Conservation (phyloP, 2,888 invertebrate genomes). For the Plagiodera versicolora region DNA sequence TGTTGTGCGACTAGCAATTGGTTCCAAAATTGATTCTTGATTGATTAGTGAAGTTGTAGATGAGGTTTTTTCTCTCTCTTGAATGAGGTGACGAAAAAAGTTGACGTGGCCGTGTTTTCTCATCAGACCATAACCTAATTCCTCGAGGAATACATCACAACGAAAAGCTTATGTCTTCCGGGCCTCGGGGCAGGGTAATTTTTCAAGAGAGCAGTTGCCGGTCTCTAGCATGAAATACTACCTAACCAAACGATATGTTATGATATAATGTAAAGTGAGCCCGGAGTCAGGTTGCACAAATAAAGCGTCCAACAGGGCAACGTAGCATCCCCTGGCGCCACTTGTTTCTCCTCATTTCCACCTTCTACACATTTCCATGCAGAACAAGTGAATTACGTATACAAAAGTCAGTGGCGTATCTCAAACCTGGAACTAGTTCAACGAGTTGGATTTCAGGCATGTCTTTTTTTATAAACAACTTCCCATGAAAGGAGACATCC, state of each 20-base stretch:
- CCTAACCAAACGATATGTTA: slow-evolving; percentile 32
- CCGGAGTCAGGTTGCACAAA: slow-evolving; percentile 33
- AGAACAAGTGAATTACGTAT: slow-evolving; percentile 25
- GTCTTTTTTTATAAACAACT: too few relatives aligned
- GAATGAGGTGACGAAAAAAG: too few relatives aligned
- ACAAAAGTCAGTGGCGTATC: background rate
- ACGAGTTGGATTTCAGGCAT: too few relatives aligned
- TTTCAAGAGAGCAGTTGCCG: slow-evolving; percentile 17
- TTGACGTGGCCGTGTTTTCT: too few relatives aligned
- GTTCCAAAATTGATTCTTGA: too few relatives aligned
- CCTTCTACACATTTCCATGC: slow-evolving; percentile 31
- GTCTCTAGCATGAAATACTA: slow-evolving; percentile 28
- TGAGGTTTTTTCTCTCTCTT: too few relatives aligned
- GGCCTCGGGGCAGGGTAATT: slow-evolving; percentile 21
- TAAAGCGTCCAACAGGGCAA: slow-evolving; percentile 31
- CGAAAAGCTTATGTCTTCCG: slow-evolving; percentile 22
- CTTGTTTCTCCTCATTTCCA: slow-evolving; percentile 33
- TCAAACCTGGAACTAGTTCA: background rate
- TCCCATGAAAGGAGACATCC: too few relatives aligned
- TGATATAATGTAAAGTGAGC: slow-evolving; percentile 34
- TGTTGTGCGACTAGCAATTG: too few relatives aligned
- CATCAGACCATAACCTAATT: background rate
- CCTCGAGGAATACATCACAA: slow-evolving; percentile 17
- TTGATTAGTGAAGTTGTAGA: too few relatives aligned
- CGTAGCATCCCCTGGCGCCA: slow-evolving; percentile 31